Conservation (phyloP, 1,140 invertebrate genomes). For the Anoplophora glabripennis region DNA sequence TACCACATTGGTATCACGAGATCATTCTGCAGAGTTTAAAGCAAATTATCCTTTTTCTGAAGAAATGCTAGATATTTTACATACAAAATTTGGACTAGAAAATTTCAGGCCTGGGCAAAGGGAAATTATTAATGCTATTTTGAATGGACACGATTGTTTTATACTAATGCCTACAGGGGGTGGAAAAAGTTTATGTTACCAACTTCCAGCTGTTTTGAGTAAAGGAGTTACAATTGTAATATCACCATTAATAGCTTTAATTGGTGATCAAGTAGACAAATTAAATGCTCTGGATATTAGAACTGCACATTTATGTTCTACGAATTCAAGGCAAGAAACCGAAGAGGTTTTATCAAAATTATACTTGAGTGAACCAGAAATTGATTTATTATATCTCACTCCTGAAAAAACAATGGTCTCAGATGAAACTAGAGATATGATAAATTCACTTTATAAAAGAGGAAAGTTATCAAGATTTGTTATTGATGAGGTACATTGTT, state of each 20-base stretch:
- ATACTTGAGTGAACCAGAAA: constrained; percentile 38
- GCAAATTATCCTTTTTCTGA: not conserved
- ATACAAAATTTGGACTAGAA: constrained; percentile 72
- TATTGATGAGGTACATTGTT: constrained; percentile 94
- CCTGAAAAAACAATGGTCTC: constrained; percentile 90
- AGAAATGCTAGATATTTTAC: constrained; percentile 1
- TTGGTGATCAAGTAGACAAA: constrained; percentile 94
- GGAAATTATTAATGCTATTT: constrained; percentile 85
- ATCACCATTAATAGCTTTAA: constrained; percentile 86
- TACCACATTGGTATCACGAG: too few species aligned
- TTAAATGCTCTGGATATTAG: constrained; percentile 69
- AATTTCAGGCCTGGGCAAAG: constrained; percentile 89
- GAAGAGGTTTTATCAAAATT: constrained; percentile 31
- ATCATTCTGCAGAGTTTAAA: too few species aligned
- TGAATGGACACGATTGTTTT: constrained; percentile 79
- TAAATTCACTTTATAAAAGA: constrained; percentile 77
- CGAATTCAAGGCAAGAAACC: constrained; percentile 27
- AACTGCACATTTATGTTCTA: constrained; percentile 42
- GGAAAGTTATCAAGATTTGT: constrained; percentile 71
- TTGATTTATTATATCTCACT: constrained; percentile 82
- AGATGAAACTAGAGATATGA: constrained; percentile 80
- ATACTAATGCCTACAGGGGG: constrained; percentile 93
- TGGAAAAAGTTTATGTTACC: constrained; percentile 89
- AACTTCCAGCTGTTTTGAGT: constrained; percentile 77
- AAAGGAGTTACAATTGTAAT: constrained; percentile 85